These are phyloP conservation scores for Trachurus trachurus DNA, from an alignment of 2,797 vertebrate species.

Conservation along the genomic window DNA sequence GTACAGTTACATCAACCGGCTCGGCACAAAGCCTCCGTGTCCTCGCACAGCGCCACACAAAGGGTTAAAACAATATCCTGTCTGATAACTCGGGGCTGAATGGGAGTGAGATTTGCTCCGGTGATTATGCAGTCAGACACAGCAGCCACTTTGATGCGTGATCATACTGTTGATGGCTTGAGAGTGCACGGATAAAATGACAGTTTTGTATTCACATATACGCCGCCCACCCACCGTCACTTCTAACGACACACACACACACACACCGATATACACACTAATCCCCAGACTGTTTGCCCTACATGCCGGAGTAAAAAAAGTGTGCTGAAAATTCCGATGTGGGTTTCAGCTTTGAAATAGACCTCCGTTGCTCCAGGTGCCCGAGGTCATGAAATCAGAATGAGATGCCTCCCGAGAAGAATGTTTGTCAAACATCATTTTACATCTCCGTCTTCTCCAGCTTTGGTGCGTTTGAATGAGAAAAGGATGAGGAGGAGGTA, in stretches of 20 bases:
- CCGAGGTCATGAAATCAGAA: slow-evolving; percentile 66
- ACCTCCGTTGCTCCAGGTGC: slow-evolving; percentile 48
- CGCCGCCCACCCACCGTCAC: slow-evolving; percentile 49
- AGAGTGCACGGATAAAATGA: slow-evolving; percentile 68
- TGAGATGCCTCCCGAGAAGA: slow-evolving; percentile 55
- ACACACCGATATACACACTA: slow-evolving; percentile 45
- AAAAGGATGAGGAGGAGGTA: neutral
- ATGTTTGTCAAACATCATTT: slow-evolving; percentile 72
- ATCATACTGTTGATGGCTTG: slow-evolving; percentile 78
- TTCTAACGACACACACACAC: slow-evolving; percentile 34
- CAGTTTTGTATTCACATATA: slow-evolving; percentile 74
- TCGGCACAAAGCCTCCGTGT: slow-evolving; percentile 28
- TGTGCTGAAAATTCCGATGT: slow-evolving; percentile 65
- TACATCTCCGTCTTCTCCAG: slow-evolving; percentile 43
- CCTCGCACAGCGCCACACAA: slow-evolving; percentile 32
- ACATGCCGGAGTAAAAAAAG: slow-evolving; percentile 47
- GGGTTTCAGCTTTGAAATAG: slow-evolving; percentile 53
- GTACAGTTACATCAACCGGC: slow-evolving; percentile 33
- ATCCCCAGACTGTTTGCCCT: slow-evolving; percentile 64
- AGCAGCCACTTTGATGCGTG: slow-evolving; percentile 78
- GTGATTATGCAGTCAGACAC: slow-evolving; percentile 83
- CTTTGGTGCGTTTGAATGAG: slow-evolving; percentile 34
- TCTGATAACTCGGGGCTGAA: slow-evolving; percentile 75
- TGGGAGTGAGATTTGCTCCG: slow-evolving; percentile 75
- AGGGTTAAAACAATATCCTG: slow-evolving; percentile 83